These are phyloP conservation scores for Rhopalosiphum nymphaeae DNA, from an alignment of 2,888 invertebrate genomes.

Conservation along the genomic window DNA sequence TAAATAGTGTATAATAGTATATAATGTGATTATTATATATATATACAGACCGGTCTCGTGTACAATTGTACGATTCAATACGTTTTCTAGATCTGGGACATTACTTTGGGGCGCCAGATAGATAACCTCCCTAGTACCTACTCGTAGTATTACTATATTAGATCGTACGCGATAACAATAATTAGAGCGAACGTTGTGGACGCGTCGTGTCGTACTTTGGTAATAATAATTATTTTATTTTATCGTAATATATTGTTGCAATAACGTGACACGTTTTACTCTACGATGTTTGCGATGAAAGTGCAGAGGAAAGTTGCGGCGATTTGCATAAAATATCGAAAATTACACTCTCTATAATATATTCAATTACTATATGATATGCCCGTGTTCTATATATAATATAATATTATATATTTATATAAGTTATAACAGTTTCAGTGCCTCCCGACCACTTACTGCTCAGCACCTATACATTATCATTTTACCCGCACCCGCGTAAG, in stretches of 20 bases:
- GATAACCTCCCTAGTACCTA: neutral
- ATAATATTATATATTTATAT: neutral
- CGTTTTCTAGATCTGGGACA: neutral
- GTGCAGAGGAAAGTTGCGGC: neutral
- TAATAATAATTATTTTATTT: neutral
- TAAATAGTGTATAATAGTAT: neutral
- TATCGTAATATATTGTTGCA: neutral
- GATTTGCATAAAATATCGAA: constrained; percentile 7
- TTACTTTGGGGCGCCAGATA: neutral
- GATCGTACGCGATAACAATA: neutral
- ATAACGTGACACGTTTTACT: constrained; percentile 1
- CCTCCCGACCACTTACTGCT: neutral
- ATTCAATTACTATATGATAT: neutral
- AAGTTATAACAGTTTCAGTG: neutral
- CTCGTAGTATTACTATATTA: neutral
- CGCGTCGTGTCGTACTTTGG: neutral
- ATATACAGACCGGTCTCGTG: neutral
- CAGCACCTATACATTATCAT: neutral
- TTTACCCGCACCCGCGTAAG: neutral
- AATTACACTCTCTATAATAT: neutral
- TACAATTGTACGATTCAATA: neutral
- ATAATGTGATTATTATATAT: neutral
- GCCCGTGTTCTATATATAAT: neutral
- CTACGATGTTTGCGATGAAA: neutral
- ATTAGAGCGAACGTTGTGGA: neutral